These are phyloP conservation scores for Diaprepes abbreviatus DNA, from an alignment of 2,888 invertebrate species.

Conservation along the genomic window DNA sequence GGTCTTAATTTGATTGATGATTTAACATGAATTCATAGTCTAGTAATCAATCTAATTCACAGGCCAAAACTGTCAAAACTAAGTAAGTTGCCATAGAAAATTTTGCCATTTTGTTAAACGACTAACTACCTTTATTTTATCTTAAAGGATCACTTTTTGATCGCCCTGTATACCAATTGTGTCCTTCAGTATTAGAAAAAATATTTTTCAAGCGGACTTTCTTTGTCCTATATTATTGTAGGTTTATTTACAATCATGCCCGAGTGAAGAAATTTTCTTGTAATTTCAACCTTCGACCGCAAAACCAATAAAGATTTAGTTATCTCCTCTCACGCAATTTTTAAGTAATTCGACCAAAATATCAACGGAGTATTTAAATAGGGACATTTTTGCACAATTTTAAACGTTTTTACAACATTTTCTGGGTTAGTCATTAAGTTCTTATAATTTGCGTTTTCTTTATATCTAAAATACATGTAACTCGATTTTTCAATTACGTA, in stretches of 20 bases:
- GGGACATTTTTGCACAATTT: background rate
- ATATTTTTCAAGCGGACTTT: too few species aligned
- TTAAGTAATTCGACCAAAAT: constrained; percentile 5
- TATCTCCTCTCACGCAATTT: constrained; percentile 21
- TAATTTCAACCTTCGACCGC: constrained; percentile 13
- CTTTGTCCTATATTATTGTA: too few species aligned
- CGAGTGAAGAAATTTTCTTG: constrained; percentile 14
- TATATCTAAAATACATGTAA: constrained; percentile 1
- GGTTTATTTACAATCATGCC: background rate
- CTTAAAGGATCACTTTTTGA: too few species aligned
- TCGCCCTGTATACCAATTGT: too few species aligned
- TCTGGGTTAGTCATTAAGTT: constrained; percentile 5
- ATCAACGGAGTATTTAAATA: background rate
- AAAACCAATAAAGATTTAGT: constrained; percentile 23
- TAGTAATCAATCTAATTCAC: too few species aligned
- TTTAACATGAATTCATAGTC: too few species aligned
- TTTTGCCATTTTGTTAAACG: too few species aligned
- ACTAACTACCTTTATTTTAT: too few species aligned
- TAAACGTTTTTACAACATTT: constrained; percentile 13
- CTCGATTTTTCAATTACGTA: constrained; percentile 2
- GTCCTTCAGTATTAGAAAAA: too few species aligned
- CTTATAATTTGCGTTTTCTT: constrained; percentile 5
- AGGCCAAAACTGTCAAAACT: too few species aligned
- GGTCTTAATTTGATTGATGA: too few species aligned
- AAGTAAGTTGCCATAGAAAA: too few species aligned